Conservation (phyloP, 1,140 invertebrate genomes). For the Neuroterus valhalla region DNA sequence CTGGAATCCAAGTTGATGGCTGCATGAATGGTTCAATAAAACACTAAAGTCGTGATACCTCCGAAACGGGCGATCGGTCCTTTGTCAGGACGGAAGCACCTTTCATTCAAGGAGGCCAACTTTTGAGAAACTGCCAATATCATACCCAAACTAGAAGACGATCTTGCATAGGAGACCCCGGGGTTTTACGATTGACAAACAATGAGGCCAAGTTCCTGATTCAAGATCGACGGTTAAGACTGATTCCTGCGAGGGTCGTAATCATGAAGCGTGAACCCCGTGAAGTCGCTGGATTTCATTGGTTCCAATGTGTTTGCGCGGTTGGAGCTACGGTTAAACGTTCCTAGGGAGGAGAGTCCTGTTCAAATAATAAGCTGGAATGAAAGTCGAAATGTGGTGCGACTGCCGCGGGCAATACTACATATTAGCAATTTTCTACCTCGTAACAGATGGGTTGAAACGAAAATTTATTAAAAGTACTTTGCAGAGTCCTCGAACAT, state of each 20-base stretch:
- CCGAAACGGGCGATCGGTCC: neutral
- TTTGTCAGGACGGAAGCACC: constrained; percentile 13
- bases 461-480: constrained; percentile 24
- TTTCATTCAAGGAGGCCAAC: neutral
- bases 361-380: constrained; percentile 70
- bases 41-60: neutral
- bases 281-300: constrained; percentile 41
- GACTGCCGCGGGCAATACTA: constrained; percentile 60
- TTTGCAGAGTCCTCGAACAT: no score
- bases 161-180: neutral
- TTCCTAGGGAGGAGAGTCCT: constrained; percentile 48
- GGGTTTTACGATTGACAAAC: constrained; percentile 27
- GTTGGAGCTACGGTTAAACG: constrained; percentile 55
- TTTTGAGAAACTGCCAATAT: constrained; percentile 29
- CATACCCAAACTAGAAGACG: constrained; percentile 1
- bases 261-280: constrained; percentile 31
- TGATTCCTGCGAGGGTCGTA: constrained; percentile 46
- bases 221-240: constrained; percentile 38
- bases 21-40: constrained; percentile 8
- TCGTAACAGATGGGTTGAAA: constrained; percentile 28
- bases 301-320: constrained; percentile 41
- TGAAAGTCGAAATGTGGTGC: constrained; percentile 60
- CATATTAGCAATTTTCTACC: constrained; percentile 61
- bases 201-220: constrained; percentile 32
- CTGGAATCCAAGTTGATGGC: neutral